A percentile compares a stretch with the other conserved stretches of the same genome.
Conservation (phyloP, 2,113 vertebrate genomes). For the Piprites chloris region DNA sequence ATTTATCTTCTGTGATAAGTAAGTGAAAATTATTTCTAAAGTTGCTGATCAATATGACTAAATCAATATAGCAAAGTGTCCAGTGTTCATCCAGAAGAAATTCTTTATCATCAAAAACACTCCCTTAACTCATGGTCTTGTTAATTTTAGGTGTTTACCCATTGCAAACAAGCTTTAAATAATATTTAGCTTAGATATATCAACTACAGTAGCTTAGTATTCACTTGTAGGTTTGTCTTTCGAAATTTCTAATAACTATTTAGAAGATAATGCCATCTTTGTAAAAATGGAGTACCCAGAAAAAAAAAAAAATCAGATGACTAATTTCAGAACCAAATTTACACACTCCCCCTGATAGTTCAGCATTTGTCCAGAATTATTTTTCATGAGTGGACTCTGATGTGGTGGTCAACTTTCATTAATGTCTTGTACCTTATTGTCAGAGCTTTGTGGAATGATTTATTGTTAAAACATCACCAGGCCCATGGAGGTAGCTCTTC, state of each 20-base stretch:
- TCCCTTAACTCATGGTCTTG: neutral
- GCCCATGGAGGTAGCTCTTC: neutral
- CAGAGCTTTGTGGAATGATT: neutral
- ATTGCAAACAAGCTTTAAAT: neutral
- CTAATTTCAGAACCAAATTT: neutral
- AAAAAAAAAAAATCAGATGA: neutral
- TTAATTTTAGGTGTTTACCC: neutral
- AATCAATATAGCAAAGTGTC: neutral
- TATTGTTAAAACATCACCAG: neutral
- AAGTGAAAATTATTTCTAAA: constrained; percentile 31
- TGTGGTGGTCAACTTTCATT: neutral
- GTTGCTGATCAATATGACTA: neutral
- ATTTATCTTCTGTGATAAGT: neutral
- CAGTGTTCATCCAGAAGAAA: neutral
- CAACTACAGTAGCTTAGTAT: neutral
- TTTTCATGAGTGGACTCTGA: neutral
- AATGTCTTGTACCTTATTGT: neutral
- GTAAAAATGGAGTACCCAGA: neutral
- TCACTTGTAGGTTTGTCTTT: neutral
- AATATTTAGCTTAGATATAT: neutral
- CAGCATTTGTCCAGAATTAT: neutral
- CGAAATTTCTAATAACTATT: neutral
- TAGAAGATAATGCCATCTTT: neutral
- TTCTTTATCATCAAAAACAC: neutral
- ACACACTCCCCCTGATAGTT: neutral